Percentiles rank a stretch among this genome's conserved stretches.
These are phyloP conservation scores for Tachuris rubrigastra DNA, from an alignment of 2,113 vertebrate genomes.

Conservation along the genomic window DNA sequence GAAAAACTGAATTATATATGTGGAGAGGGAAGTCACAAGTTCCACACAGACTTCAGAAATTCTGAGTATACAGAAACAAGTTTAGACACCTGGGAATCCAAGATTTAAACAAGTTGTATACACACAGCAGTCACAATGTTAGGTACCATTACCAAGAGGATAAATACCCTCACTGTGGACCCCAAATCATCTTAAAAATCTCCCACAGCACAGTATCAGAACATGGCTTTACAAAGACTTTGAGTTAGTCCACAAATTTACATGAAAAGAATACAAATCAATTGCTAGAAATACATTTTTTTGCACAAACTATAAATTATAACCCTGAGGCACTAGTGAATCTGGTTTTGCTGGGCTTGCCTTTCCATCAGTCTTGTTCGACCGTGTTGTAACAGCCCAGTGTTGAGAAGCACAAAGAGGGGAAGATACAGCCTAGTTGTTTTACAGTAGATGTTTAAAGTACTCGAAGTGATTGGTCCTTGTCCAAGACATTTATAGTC, in stretches of 20 bases:
- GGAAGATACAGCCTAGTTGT: not conserved
- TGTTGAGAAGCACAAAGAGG: not conserved
- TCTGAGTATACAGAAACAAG: not conserved
- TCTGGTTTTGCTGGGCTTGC: not conserved
- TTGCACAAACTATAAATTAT: not conserved
- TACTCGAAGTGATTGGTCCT: not conserved
- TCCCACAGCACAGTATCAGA: not conserved
- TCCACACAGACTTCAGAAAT: not conserved
- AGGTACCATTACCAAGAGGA: not conserved
- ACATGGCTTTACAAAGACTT: not conserved
- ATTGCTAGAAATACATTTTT: not conserved
- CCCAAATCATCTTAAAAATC: not conserved
- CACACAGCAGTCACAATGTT: not conserved
- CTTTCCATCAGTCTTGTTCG: not conserved
- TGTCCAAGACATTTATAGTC: not conserved
- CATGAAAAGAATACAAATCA: not conserved
- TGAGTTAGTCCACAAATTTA: not conserved
- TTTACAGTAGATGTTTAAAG: not conserved
- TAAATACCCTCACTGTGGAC: not conserved
- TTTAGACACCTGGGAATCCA: not conserved
- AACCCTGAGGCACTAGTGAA: not conserved
- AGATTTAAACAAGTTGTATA: not conserved
- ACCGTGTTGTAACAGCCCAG: accelerated
- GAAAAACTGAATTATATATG: not conserved
- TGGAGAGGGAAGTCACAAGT: not conserved